These are phyloP conservation scores for Pterocles orientalis DNA, from an alignment of 2,113 vertebrate genomes.

Conservation along the genomic window DNA sequence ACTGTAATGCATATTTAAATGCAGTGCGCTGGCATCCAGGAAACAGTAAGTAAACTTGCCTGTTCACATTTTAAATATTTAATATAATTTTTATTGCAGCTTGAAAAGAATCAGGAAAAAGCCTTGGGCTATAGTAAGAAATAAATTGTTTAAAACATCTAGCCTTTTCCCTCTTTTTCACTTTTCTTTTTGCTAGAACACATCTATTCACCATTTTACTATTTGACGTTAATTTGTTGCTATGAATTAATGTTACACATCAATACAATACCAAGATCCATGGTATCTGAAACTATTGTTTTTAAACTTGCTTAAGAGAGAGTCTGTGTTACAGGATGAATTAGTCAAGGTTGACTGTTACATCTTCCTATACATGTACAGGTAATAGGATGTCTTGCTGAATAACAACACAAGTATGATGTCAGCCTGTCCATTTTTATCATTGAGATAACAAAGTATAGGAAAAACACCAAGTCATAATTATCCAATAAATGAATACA, in stretches of 20 bases:
- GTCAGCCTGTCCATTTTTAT: not conserved
- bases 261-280: not conserved
- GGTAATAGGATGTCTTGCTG: not conserved
- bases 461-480: not conserved
- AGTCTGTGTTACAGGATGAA: not conserved
- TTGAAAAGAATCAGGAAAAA: not conserved
- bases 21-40: constrained; percentile 85
- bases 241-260: no score
- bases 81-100: not conserved
- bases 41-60: constrained; percentile 79
- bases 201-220: not conserved
- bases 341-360: not conserved
- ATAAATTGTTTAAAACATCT: not conserved
- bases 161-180: not conserved
- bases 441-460: not conserved
- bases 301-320: not conserved
- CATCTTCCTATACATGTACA: not conserved
- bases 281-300: not conserved
- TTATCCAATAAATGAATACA: not conserved
- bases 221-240: not conserved
- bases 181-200: not conserved
- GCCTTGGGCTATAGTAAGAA: not conserved
- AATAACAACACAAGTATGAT: not conserved
- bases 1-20: constrained; percentile 86
- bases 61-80: not conserved